Evolutionary conservation across 2,113 vertebrate genomes (phyloP), one percentile per base, ranked within the genome.

Genomic region (Phoxinus phoxinus): DNA sequence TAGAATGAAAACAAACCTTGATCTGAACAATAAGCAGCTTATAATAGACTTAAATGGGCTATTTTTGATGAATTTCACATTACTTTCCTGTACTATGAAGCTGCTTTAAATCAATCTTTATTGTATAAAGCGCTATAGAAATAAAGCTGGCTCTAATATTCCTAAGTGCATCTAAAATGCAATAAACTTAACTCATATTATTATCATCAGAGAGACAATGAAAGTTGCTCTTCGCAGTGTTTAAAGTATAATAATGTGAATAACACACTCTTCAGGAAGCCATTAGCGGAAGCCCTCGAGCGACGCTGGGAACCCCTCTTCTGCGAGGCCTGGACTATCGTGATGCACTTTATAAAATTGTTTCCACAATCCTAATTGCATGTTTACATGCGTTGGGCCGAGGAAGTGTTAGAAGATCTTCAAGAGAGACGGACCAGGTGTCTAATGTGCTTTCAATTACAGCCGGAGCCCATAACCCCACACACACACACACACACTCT

Each of bases 311-410:
- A 10, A n/a, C 25, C 6, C 9, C 15, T 75, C 41, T 75, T 75
- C 7, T 46, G 46, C 30, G 73, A 75, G 44, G 25, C 23, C 13
- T 13, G 10, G 73, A 75, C 9, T 10, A 75, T 75, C 2, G n/a
- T 46, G 44, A 75, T 48, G 72, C 77, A 80, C 56, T 80, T 61
- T 61, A 5, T 63, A 19, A 46, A 80, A 80, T 63, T 2, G 58
- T 27, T 80, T 80, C 75, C 78, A 80, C 7, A 15, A 4, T 19
- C 1, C 78, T 80, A 63, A 80, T 19, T 9, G n/a, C 53, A 59
- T 65, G 78, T 30, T 21, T 21, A 81, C 58, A 65, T 46, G 78
- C 8, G 58, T 46, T 21, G 1, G 59, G 35, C 35, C n/a, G n/a
- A 80, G 56, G 15, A 61, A 41, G 37, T 46, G 37, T 63, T 63